Evolutionary conservation across 64 coral and sea anemone genomes (phyloP).

Genomic region (Montipora foliosa): DNA sequence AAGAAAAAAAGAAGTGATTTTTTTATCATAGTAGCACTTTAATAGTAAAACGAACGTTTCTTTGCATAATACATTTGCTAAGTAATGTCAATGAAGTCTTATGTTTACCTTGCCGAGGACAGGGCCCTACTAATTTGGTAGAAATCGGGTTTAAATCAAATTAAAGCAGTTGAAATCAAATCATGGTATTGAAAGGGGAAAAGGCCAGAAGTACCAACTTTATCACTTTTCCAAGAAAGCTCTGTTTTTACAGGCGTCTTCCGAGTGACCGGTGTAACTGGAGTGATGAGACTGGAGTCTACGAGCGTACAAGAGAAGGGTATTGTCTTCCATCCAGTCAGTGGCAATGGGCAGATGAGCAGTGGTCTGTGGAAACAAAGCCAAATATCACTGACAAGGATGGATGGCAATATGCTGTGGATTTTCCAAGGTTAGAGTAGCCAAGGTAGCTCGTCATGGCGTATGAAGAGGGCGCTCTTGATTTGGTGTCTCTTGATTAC

Average conservation of each 20-base stretch:
- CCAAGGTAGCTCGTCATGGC: background rate
- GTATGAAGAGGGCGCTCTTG: too few relatives aligned
- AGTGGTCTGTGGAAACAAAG: constrained; percentile 87
- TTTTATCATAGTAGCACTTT: too few relatives aligned
- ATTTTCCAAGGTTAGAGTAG: constrained; percentile 87
- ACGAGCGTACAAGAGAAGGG: constrained; percentile 84
- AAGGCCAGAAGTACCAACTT: too few relatives aligned
- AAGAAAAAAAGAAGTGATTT: too few relatives aligned
- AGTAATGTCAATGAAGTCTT: too few relatives aligned
- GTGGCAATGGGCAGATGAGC: constrained; percentile 91
- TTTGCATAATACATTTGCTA: too few relatives aligned
- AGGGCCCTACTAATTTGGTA: too few relatives aligned
- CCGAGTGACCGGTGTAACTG: constrained; percentile 92
- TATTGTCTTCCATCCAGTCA: constrained; percentile 82
- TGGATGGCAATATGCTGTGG: constrained; percentile 97
- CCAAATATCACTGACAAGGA: constrained; percentile 86
- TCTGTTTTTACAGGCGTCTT: constrained; percentile 61
- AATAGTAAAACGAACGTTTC: too few relatives aligned
- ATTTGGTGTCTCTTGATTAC: too few relatives aligned
- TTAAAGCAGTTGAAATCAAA: too few relatives aligned
- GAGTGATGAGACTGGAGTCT: constrained; percentile 95
- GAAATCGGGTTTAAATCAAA: too few relatives aligned
- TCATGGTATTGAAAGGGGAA: background rate
- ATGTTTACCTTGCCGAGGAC: too few relatives aligned
- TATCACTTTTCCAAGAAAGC: background rate